Conservation (phyloP, 2,113 vertebrate genomes). For the Cyanoramphus novaezelandiae region DNA sequence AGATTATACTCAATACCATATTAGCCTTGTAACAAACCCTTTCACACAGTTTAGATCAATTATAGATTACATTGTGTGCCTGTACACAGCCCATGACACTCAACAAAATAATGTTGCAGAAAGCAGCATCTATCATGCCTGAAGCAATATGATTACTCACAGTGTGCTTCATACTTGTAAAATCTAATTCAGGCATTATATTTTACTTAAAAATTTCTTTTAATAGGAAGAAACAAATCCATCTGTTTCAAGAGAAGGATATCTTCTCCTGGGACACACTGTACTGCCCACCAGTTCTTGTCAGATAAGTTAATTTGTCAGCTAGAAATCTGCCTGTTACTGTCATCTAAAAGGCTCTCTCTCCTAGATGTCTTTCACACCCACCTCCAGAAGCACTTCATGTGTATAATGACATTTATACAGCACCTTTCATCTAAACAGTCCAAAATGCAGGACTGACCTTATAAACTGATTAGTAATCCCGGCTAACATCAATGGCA, state of each 20-base stretch:
- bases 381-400: not conserved
- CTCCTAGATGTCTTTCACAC: not conserved
- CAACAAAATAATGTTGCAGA: conserved; percentile 14
- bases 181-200: conserved; percentile 41
- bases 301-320: conserved; percentile 18
- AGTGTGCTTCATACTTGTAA: not conserved
- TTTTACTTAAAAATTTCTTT: conserved; percentile 37
- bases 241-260: not conserved
- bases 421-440: not conserved
- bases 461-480: not conserved
- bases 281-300: not conserved
- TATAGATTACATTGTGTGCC: not conserved
- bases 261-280: not conserved
- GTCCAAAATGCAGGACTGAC: not conserved
- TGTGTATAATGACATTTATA: not conserved
- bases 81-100: not conserved
- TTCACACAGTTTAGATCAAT: conserved; percentile 39
- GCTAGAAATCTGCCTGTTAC: not conserved
- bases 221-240: not conserved
- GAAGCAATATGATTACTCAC: not conserved
- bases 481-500: not conserved
- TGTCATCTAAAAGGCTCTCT: not conserved
- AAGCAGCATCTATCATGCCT: conserved; percentile 2
- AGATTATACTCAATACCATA: conserved; percentile 17
- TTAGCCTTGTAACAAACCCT: conserved; percentile 39